phyloP scores from a whole-genome alignment of 2,113 vertebrate genomes.

The Carassius gibelio region DNA sequence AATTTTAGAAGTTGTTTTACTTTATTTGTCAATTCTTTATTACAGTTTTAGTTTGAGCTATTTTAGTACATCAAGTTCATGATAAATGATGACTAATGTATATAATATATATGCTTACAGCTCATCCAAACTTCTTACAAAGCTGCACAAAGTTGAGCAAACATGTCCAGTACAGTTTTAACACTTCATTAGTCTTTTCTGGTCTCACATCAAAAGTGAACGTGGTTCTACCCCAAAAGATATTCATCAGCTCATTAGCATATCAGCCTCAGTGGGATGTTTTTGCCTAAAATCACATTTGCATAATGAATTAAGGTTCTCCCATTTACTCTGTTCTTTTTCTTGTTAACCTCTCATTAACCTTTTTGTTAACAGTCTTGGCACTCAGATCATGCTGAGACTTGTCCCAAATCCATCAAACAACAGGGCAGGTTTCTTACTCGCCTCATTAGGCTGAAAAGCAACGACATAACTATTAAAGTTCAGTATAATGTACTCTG shows the following conservation, averaged over 20 bases:
- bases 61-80: too few relatives aligned
- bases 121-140: background rate
- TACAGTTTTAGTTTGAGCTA: too few relatives aligned
- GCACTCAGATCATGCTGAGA: conserved; percentile 62
- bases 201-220: conserved; percentile 8
- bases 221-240: conserved; percentile 31
- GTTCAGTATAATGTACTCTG: background rate
- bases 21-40: too few relatives aligned
- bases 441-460: conserved; percentile 32
- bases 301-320: conserved; percentile 68
- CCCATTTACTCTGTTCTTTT: conserved; percentile 64
- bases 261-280: conserved; percentile 49
- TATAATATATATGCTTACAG: too few relatives aligned
- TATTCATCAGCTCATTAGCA: conserved; percentile 64
- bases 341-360: conserved; percentile 79
- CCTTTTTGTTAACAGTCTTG: conserved; percentile 72
- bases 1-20: too few relatives aligned
- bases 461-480: background rate
- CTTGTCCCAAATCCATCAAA: conserved; percentile 69
- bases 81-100: too few relatives aligned
- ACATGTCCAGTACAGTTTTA: background rate
- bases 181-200: background rate
- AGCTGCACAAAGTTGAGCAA: background rate
- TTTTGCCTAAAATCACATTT: conserved; percentile 63
- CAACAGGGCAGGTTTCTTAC: conserved; percentile 43